Base-by-base conservation (phyloP, 2,888 invertebrate genomes). In the Dorcus parallelipipedus region DNA sequence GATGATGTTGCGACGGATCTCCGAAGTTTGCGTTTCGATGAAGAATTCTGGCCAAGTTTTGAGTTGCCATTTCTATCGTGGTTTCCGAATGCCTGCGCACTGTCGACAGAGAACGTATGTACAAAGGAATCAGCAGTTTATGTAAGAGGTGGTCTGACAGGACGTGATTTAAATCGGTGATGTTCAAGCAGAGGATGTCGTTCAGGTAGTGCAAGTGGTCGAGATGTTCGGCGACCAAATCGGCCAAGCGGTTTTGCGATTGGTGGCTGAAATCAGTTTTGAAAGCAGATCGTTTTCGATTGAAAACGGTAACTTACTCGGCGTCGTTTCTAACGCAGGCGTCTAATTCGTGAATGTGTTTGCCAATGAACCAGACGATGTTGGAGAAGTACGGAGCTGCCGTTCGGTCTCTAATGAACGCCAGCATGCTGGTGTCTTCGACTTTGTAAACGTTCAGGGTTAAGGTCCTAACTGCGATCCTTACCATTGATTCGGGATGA, bases 311-410 rank as follows among this genome's bases (percentile, higher is more conserved):
- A 47, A 87, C 91, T 88, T 83, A 96, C 94, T 97, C 96, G 62
- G 94, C 93, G 80, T 97, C 95, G 72, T 93, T 94, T 71, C 96
- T 85, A 43, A 98, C 94, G 79, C 97, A 98, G 3, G 88, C 86
- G 78, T 99, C 96, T 67, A 99, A 81, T 76, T 99, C 97, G 67
- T 97, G 83, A 65, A 98, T 95, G 76, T 98, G 96, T 80, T 95
- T 97, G 54, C 97, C 97, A 73, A 99, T 97, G 74, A 97, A 97
- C 96, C 97, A 98, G 45, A 98, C 97, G 56, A 99, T 85, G 80
- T 99, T 98, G 67, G 96, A 96, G 78, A 99, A 97, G 80, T 98
- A 99, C 1, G 97, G 97, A 33, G 96, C 97, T 8, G 97, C 97
- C 40, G 98, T 97, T 79, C 93, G 89, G 79, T 97, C 95, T 73